Conservation (phyloP, 2,113 vertebrate genomes). For the Aldabrachelys gigantea region DNA sequence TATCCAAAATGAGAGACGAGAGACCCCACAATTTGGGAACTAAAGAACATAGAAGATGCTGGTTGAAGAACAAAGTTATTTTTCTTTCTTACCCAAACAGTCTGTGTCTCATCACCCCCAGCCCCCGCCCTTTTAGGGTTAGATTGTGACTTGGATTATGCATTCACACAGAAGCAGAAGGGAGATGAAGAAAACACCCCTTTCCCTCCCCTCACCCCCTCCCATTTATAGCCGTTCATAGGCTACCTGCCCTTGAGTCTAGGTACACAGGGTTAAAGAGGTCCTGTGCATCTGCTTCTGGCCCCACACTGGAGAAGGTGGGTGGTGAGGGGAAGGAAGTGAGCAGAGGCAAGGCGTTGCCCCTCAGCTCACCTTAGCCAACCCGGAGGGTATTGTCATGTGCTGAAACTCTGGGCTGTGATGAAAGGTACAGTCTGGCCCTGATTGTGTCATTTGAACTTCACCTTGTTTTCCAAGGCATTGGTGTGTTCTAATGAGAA, state of each 20-base stretch:
- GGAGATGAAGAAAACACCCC: not conserved
- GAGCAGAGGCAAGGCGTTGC: not conserved
- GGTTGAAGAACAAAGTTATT: not conserved
- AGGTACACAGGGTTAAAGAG: not conserved
- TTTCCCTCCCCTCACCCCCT: not conserved
- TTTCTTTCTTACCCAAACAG: not conserved
- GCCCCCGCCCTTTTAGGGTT: not conserved
- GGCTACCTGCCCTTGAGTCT: not conserved
- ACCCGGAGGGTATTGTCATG: not conserved
- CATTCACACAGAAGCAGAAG: not conserved
- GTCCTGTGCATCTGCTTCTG: not conserved
- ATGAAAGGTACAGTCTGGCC: not conserved
- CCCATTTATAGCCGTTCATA: not conserved
- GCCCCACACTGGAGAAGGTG: not conserved
- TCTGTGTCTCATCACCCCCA: not conserved
- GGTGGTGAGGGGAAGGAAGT: not conserved
- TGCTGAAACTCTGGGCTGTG: accelerated
- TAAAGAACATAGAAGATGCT: not conserved
- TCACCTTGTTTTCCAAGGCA: not conserved
- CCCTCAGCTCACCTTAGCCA: not conserved
- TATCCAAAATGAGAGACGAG: not conserved
- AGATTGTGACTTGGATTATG: not conserved
- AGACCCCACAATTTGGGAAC: not conserved
- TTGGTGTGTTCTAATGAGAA: not conserved
- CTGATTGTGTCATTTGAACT: accelerated